These are phyloP conservation scores for Henricia sp. DNA, from an alignment of 53 echinoderm and acorn worm species.

Conservation along the genomic window DNA sequence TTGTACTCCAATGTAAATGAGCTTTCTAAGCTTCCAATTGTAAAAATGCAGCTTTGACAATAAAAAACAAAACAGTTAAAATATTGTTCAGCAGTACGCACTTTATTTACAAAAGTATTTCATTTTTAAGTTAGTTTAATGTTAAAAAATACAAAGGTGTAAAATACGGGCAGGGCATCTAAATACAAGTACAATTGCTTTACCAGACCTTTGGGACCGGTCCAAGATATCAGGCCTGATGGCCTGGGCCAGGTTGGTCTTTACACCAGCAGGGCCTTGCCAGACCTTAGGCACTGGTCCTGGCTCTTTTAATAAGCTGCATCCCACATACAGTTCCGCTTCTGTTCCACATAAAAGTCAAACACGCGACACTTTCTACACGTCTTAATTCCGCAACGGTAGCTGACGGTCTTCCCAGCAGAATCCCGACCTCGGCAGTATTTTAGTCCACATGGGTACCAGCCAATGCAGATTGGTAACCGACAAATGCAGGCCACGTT, in stretches of 20 bases:
- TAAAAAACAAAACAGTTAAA: too few species aligned
- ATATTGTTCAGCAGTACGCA: too few species aligned
- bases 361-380: conserved; percentile 86
- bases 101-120: too few species aligned
- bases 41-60: too few species aligned
- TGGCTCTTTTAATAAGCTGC: background rate
- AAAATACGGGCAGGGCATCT: too few species aligned
- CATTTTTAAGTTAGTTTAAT: too few species aligned
- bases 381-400: conserved; percentile 95
- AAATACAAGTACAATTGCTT: background rate
- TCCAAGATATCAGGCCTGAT: background rate
- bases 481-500: conserved; percentile 78
- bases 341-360: conserved; percentile 81
- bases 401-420: conserved; percentile 89
- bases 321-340: conserved; percentile 84
- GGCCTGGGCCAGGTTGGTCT: background rate
- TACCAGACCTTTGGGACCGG: too few species aligned
- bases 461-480: conserved; percentile 93
- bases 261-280: too few species aligned
- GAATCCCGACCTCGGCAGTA: conserved; percentile 97
- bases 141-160: too few species aligned
- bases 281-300: background rate
- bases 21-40: too few species aligned
- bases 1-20: too few species aligned
- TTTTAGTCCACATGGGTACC: conserved; percentile 98